Base-by-base conservation (phyloP, 2,797 vertebrate species). In the Acestrorhynchus altus region DNA sequence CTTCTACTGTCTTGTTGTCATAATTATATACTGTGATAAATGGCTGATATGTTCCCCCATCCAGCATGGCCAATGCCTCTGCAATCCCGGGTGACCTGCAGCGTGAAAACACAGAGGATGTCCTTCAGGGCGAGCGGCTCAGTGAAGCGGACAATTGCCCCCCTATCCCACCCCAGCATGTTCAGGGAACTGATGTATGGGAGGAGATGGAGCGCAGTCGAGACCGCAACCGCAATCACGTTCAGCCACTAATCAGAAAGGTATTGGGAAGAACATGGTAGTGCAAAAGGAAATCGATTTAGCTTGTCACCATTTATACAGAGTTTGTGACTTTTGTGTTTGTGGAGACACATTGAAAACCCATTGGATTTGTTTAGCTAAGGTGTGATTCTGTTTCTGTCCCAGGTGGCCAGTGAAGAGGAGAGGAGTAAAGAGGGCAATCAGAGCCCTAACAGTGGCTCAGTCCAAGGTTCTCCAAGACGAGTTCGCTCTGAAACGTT, bases 21-120 rank as follows among this genome's bases (percentile, higher is more conserved):
- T 35, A 12, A 4, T 78, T 12, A 4, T 39, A 18, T 2, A 4
- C 46, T 13, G 10, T 4, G 39, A 15, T 72, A 20, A 67, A 49
- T 61, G 0, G 54, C 47, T 73, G 49, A 22, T 20, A 16, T 42
- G 15, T 9, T 31, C 56, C 56, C 79, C 71, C 67, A 9, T 64
- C 40, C 92, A 99, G 98, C 85, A 98, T 99, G 96, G 98, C 98
- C 88, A 99, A 99, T 74, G 97, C 97, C 42, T 98, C 98, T 20
- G 95, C 95, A 79, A 94, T 99, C 87, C 97, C 96, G 6, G 97
- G 96, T 39, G 98, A 99, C 84, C 86, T 96, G 84, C 94, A 97
- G 92, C 90, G 94, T 79, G 98, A 99, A 91, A 99, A 99, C 90
- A 99, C 98, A 0, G 97, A 99, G 91, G 98, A 99, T 79, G 98